Base-by-base conservation (phyloP, 1,140 invertebrate species). In the Apis cerana region DNA sequence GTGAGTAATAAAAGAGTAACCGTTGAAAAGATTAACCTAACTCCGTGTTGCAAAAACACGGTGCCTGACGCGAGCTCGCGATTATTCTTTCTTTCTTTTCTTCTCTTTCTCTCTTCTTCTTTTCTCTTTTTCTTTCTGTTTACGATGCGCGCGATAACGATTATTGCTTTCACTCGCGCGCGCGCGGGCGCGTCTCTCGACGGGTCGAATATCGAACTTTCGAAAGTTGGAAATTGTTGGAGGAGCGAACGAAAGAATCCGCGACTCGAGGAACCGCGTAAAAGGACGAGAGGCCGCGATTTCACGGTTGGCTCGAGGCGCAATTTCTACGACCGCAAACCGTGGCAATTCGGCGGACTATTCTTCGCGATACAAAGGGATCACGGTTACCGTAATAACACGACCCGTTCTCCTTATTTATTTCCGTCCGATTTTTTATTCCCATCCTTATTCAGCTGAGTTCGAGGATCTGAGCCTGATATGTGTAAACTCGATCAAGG, bases 321-420 rank as follows among this genome's bases (percentile, higher is more conserved):
- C 33, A 33, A 68, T 80, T 52, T 19, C 61, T 43, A 50, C 59
- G 68, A 15, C 48, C 65, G 8, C 69, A 12, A 64, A 48, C 48
- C 27, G 23, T n/a, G 48, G 71, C 71, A n/a, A 75, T 13, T n/a
- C 62, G 13, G 19, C 62, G 13, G 19, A 17, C 54, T 23, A 68
- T 58, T 70, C 27, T 70, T 70, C 52, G 21, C 23, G 77, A 64
- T 27, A 21, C 23, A 10, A 23, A 79, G 50, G 3, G 54, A 58
- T 80, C 43, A 33, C 5, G 19, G 27, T 71, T 71, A 54, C 59
- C 59, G 77, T 72, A 72, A 72, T 72, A 43, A 43, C 33, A 48
- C 69, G 12, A 58, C 64, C 56, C 33, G 33, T 43, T 2, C 69
- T 62, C 33, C 12, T 67, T 43, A 8, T 15, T 43, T 43, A 43